These are phyloP conservation scores for Ormyrus rosae DNA, from an alignment of 2,888 invertebrate species.

Conservation along the genomic window DNA sequence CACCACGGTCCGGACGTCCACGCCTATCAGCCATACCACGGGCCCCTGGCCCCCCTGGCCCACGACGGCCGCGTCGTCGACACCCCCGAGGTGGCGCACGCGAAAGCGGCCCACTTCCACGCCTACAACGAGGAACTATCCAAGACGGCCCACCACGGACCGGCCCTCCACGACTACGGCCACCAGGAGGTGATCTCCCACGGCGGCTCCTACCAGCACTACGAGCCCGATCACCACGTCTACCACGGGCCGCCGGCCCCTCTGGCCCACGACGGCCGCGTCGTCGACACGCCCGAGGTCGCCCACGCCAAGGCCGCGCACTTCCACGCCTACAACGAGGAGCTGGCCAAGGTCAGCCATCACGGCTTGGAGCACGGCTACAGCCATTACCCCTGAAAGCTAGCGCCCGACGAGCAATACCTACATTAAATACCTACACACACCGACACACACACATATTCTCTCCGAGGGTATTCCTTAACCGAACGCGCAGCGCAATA, in stretches of 20 bases:
- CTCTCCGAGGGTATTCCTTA: not conserved
- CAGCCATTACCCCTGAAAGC: slow-evolving; percentile 41
- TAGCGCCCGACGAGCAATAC: slow-evolving; percentile 9
- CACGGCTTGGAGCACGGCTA: slow-evolving; percentile 41
- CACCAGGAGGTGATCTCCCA: slow-evolving; percentile 20
- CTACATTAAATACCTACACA: slow-evolving; percentile 18
- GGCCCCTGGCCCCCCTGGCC: slow-evolving; percentile 66
- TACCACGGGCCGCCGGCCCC: slow-evolving; percentile 68
- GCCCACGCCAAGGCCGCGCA: slow-evolving; percentile 71
- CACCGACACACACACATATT: not conserved
- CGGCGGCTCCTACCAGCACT: slow-evolving; percentile 52
- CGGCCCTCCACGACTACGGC: slow-evolving; percentile 19
- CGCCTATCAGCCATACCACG: slow-evolving; percentile 62
- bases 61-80: slow-evolving; percentile 65
- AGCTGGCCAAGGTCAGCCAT: slow-evolving; percentile 62
- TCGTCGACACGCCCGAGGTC: slow-evolving; percentile 72
- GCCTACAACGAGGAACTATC: slow-evolving; percentile 61
- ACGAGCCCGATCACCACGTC: slow-evolving; percentile 52
- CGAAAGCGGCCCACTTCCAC: slow-evolving; percentile 66
- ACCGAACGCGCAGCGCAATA: slow-evolving; percentile 24
- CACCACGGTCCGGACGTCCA: slow-evolving; percentile 52
- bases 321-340: slow-evolving; percentile 66
- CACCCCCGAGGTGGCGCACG: slow-evolving; percentile 68
- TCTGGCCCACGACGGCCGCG: slow-evolving; percentile 66
- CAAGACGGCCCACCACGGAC: slow-evolving; percentile 50